These are phyloP conservation scores for Trachythela sp. DNA, from an alignment of 64 coral and sea anemone genomes.

Conservation along the genomic window DNA sequence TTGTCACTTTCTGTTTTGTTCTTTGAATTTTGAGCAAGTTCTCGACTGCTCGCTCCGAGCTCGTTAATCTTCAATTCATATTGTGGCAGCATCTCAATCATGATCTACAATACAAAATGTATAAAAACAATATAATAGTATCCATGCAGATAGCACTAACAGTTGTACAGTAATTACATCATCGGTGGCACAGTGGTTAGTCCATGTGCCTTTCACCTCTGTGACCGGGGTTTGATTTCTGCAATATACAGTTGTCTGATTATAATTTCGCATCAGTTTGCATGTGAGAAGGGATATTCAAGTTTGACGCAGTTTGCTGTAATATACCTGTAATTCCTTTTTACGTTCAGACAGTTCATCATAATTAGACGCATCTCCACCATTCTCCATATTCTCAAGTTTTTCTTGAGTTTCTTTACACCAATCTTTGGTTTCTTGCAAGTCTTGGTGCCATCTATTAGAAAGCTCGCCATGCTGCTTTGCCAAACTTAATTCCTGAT, in stretches of 20 bases:
- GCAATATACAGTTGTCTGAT: neutral
- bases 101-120: neutral
- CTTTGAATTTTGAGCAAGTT: neutral
- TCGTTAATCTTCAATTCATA: neutral
- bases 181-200: too few species aligned
- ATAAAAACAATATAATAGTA: neutral
- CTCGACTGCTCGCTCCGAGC: neutral
- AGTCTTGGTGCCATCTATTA: neutral
- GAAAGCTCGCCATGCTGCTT: neutral
- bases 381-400: neutral
- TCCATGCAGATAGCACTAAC: neutral
- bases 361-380: neutral
- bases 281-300: too few species aligned
- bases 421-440: neutral
- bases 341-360: neutral
- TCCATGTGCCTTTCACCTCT: too few species aligned
- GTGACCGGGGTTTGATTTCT: too few species aligned
- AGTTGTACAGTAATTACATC: too few species aligned
- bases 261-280: neutral
- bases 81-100: neutral
- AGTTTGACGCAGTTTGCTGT: neutral
- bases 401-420: neutral
- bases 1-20: neutral
- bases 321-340: neutral
- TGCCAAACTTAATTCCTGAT: neutral